A percentile compares a stretch with the other conserved stretches of the same genome.
phyloP scores from a whole-genome alignment of 2,888 invertebrate species.

The Crioceris asparagi region DNA sequence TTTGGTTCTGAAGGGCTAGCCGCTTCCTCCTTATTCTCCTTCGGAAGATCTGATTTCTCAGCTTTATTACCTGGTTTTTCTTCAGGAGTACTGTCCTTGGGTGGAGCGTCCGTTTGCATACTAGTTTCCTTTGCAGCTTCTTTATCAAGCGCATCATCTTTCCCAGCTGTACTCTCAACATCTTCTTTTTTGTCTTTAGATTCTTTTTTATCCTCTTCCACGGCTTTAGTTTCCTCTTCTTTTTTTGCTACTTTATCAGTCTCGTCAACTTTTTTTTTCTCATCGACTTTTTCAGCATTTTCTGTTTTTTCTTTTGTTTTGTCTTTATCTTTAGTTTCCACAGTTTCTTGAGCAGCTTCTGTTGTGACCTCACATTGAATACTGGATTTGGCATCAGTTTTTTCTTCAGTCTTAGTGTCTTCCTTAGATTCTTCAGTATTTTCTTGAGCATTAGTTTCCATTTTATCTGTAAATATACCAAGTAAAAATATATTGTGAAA shows the following conservation, averaged over 20 bases:
- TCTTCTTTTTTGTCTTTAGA: constrained; percentile 20
- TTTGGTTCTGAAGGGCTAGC: constrained; percentile 13
- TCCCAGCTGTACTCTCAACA: constrained; percentile 23
- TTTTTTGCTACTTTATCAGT: constrained; percentile 4
- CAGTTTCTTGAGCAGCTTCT: constrained; percentile 7
- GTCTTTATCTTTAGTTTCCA: constrained; percentile 13
- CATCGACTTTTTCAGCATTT: constrained; percentile 29
- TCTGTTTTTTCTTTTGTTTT: constrained; percentile 15
- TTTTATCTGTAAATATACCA: too few species aligned
- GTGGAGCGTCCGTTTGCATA: too few species aligned
- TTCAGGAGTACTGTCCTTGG: too few species aligned
- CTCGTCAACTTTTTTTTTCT: constrained; percentile 12
- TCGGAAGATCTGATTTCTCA: constrained; percentile 2
- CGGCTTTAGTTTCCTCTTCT: constrained; percentile 8
- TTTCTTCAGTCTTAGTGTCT: constrained; percentile 9
- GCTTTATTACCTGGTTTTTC: constrained; percentile 22
- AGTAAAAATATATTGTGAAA: too few species aligned
- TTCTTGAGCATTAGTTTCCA: constrained; percentile 7
- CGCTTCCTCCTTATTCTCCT: constrained; percentile 22
- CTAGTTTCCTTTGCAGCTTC: constrained; percentile 34
- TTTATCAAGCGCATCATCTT: constrained; percentile 14
- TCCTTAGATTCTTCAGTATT: constrained; percentile 8
- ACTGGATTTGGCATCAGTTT: constrained; percentile 7
- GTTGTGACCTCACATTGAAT: constrained; percentile 5
- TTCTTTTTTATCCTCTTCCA: constrained; percentile 13